Percentiles rank a stretch among this genome's conserved stretches.
phyloP scores from a whole-genome alignment of 2,888 invertebrate species.

The Cosmia trapezina region DNA sequence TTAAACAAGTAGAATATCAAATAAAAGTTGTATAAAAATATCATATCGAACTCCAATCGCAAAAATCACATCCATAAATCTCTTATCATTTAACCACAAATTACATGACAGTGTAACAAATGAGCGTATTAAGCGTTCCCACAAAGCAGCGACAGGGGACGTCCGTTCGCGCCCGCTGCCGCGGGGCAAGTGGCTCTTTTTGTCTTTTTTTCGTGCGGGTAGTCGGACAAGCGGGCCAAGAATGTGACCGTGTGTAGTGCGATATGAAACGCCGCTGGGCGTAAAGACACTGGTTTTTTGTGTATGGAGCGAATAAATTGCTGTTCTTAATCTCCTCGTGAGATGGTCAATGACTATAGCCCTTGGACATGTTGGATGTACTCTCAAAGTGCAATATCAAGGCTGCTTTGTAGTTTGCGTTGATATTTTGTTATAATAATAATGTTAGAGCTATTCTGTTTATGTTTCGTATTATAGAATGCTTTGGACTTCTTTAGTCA shows the following conservation, averaged over 20 bases:
- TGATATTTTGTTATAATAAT: conserved; percentile 32
- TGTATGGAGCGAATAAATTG: conserved; percentile 74
- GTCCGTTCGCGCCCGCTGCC: conserved; percentile 78
- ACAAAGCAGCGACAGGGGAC: conserved; percentile 80
- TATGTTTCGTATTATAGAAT: background rate
- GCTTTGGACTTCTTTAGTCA: background rate
- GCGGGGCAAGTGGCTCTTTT: conserved; percentile 75
- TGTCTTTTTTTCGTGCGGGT: conserved; percentile 76
- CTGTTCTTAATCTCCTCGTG: conserved; percentile 68
- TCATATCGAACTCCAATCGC: conserved; percentile 30
- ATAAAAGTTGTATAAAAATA: conserved; percentile 17
- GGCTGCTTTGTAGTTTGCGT: conserved; percentile 33
- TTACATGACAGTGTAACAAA: conserved; percentile 73
- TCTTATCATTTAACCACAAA: conserved; percentile 53
- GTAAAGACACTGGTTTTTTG: conserved; percentile 76
- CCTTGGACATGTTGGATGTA: conserved; percentile 60
- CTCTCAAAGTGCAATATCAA: conserved; percentile 52
- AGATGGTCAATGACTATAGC: conserved; percentile 69
- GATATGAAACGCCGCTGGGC: conserved; percentile 81
- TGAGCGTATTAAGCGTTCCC: conserved; percentile 75
- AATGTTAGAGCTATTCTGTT: conserved; percentile 12
- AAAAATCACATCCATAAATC: conserved; percentile 56
- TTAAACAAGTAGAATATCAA: conserved; percentile 17
- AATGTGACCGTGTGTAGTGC: conserved; percentile 84
- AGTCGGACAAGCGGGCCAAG: conserved; percentile 73